These are phyloP conservation scores for Apaloderma vittatum DNA, from an alignment of 2,113 vertebrate species.

Conservation along the genomic window DNA sequence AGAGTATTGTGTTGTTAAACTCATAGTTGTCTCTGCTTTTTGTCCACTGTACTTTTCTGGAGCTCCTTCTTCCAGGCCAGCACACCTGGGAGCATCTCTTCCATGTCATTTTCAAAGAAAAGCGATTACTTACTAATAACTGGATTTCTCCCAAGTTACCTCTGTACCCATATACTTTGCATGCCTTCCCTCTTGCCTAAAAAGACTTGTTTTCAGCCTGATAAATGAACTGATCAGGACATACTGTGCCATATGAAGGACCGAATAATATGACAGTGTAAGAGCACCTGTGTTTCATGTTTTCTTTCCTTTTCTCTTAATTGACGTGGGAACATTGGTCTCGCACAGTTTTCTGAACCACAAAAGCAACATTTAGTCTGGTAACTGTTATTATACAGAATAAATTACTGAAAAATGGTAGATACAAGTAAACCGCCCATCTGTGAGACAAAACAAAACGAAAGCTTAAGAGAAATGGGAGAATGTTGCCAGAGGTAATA, in stretches of 20 bases:
- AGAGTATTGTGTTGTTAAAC: neutral
- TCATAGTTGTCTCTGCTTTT: neutral
- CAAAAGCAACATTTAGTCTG: neutral
- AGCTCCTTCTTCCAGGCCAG: neutral
- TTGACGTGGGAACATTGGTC: neutral
- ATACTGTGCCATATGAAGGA: neutral
- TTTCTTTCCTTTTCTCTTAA: neutral
- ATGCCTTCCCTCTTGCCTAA: neutral
- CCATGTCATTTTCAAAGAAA: neutral
- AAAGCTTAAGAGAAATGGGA: neutral
- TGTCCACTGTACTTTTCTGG: neutral
- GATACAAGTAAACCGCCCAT: neutral
- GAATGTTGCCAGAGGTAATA: neutral
- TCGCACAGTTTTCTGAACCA: neutral
- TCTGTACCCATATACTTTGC: neutral
- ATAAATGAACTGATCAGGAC: neutral
- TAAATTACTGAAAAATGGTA: neutral
- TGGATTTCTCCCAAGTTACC: neutral
- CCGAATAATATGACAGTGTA: neutral
- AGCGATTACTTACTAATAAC: neutral
- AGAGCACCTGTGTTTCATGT: neutral
- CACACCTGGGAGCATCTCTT: neutral
- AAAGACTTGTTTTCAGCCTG: neutral
- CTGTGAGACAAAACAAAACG: neutral
- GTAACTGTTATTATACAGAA: neutral